These are phyloP conservation scores for Gymnogyps californianus DNA, from an alignment of 2,113 vertebrate species.

Conservation along the genomic window DNA sequence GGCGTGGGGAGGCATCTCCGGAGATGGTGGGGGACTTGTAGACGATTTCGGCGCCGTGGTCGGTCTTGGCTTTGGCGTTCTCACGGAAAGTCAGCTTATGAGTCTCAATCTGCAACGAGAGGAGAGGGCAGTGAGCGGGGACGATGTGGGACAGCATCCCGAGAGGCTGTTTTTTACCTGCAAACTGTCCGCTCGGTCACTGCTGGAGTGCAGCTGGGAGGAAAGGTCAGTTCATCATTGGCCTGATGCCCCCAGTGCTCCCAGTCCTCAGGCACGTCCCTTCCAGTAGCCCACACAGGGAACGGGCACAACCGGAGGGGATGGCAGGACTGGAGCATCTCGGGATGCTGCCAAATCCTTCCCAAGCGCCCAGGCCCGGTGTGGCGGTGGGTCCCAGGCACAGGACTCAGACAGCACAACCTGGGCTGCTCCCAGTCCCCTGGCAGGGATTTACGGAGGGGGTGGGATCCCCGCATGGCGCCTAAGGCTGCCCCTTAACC, in stretches of 20 bases:
- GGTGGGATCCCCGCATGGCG: accelerated
- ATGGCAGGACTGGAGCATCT: background rate
- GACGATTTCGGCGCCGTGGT: slow-evolving; percentile 96
- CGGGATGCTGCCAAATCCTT: background rate
- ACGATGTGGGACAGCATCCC: accelerated
- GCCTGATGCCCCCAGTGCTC: background rate
- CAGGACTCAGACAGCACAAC: background rate
- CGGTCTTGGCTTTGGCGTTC: slow-evolving; percentile 94
- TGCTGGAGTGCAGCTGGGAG: background rate
- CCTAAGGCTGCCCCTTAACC: background rate
- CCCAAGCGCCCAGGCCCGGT: accelerated
- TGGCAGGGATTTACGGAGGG: background rate
- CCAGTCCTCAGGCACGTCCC: accelerated
- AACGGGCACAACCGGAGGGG: accelerated
- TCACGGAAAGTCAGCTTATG: slow-evolving; percentile 97
- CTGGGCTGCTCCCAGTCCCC: background rate
- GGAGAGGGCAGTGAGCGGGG: background rate
- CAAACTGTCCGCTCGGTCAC: accelerated
- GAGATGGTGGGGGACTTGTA: slow-evolving; percentile 84
- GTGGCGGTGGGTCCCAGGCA: background rate
- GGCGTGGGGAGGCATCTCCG: slow-evolving; percentile 87
- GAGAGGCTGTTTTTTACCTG: background rate
- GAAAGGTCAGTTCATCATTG: background rate
- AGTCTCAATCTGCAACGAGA: slow-evolving; percentile 83
- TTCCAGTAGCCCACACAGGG: background rate